These are phyloP conservation scores for Acanthosepion pharaonis DNA, from an alignment of 2,888 invertebrate genomes.

Conservation along the genomic window DNA sequence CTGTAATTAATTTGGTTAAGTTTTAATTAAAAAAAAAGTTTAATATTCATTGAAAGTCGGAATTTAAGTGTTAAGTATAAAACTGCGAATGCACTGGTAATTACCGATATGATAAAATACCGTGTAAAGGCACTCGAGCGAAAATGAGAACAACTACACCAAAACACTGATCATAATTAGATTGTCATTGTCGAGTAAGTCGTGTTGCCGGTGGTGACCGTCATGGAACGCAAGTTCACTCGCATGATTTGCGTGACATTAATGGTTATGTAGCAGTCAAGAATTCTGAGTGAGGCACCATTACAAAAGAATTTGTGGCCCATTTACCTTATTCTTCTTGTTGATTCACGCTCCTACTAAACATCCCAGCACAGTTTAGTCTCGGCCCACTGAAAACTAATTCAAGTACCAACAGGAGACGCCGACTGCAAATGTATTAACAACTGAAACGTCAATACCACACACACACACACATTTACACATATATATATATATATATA, in stretches of 20 bases:
- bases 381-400: slow-evolving; percentile 14
- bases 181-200: background rate
- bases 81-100: background rate
- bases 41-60: background rate
- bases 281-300: background rate
- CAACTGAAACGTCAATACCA: no score
- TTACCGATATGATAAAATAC: background rate
- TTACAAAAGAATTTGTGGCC: slow-evolving; percentile 33
- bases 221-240: background rate
- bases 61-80: background rate
- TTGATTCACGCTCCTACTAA: background rate
- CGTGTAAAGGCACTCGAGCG: background rate
- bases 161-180: background rate
- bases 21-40: no score
- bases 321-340: background rate
- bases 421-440: no score
- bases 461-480: no score
- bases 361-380: slow-evolving; percentile 33
- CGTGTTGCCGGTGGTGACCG: background rate
- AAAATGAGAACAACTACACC: background rate
- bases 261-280: background rate
- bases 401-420: slow-evolving; percentile 33
- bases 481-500: no score
- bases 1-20: no score
- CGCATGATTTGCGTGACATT: slow-evolving; percentile 33